Evolutionary conservation across 2,888 invertebrate genomes (phyloP).

Genomic region (Trichacis sp.): DNA sequence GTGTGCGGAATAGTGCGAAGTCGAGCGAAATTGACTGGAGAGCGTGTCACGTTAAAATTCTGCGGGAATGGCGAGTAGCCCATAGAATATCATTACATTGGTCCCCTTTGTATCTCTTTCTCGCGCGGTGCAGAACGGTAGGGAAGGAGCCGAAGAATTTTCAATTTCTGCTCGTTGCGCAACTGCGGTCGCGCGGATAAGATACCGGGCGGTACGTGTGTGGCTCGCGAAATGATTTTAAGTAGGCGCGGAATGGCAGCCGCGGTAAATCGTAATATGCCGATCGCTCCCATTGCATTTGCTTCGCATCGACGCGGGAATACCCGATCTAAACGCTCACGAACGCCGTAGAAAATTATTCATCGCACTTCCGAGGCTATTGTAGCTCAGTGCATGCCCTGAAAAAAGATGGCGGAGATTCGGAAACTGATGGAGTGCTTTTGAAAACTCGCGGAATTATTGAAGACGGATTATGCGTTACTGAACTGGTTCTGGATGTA

Average conservation of each 20-base stretch:
- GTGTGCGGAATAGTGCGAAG: conserved; percentile 20
- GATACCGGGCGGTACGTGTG: conserved; percentile 32
- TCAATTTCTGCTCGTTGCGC: conserved; percentile 36
- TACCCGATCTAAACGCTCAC: neutral
- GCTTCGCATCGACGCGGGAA: neutral
- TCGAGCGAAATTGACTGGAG: conserved; percentile 34
- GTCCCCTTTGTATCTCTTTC: conserved; percentile 30
- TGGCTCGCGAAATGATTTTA: conserved; percentile 30
- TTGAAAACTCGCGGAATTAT: neutral
- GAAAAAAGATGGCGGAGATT: too few relatives aligned
- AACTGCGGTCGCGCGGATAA: conserved; percentile 37
- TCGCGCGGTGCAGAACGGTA: conserved; percentile 9
- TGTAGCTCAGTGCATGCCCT: neutral
- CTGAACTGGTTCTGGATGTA: too few relatives aligned
- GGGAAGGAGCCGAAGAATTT: conserved; percentile 33
- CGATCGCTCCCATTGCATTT: conserved; percentile 23
- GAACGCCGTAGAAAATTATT: neutral
- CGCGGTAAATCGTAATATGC: conserved; percentile 31
- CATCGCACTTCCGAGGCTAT: neutral
- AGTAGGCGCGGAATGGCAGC: conserved; percentile 29
- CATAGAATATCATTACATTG: conserved; percentile 39
- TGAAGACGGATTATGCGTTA: too few relatives aligned
- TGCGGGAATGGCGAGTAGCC: conserved; percentile 30
- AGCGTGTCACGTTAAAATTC: conserved; percentile 34
- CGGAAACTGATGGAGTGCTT: too few relatives aligned